Conservation (phyloP, 2,888 invertebrate species). For the Mallateleia sp. region DNA sequence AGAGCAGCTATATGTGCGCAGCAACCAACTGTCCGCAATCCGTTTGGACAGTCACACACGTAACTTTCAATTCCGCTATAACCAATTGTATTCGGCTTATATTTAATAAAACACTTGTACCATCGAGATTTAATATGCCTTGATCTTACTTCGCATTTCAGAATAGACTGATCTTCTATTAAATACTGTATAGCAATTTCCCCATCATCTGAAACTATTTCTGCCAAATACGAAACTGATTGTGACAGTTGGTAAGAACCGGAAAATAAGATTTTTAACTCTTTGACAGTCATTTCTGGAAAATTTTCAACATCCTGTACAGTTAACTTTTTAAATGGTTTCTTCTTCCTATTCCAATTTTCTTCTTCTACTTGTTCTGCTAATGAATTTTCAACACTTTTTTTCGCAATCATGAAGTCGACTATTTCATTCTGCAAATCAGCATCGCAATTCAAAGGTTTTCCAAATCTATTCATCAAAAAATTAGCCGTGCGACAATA, state of each 20-base stretch:
- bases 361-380: conserved; percentile 68
- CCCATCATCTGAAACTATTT: conserved; percentile 46
- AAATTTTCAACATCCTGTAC: conserved; percentile 68
- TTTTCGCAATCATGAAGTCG: conserved; percentile 46
- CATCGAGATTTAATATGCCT: conserved; percentile 22
- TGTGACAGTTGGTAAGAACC: conserved; percentile 77
- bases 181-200: conserved; percentile 37
- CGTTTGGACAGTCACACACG: conserved; percentile 70
- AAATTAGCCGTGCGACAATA: conserved; percentile 55
- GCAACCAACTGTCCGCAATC: conserved; percentile 19
- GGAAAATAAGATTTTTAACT: conserved; percentile 72
- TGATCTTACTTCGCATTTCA: conserved; percentile 22
- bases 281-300: conserved; percentile 71
- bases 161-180: conserved; percentile 9
- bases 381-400: conserved; percentile 48
- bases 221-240: conserved; percentile 77
- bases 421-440: conserved; percentile 53
- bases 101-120: conserved; percentile 66
- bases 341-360: conserved; percentile 58
- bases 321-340: conserved; percentile 56
- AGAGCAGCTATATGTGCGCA: conserved; percentile 4
- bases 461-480: conserved; percentile 66
- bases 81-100: conserved; percentile 62
- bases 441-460: conserved; percentile 65
- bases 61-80: conserved; percentile 60